Percentiles rank a stretch among this genome's conserved stretches.
These are phyloP conservation scores for Brenthis hecate DNA, from an alignment of 2,888 invertebrate species.

Conservation along the genomic window DNA sequence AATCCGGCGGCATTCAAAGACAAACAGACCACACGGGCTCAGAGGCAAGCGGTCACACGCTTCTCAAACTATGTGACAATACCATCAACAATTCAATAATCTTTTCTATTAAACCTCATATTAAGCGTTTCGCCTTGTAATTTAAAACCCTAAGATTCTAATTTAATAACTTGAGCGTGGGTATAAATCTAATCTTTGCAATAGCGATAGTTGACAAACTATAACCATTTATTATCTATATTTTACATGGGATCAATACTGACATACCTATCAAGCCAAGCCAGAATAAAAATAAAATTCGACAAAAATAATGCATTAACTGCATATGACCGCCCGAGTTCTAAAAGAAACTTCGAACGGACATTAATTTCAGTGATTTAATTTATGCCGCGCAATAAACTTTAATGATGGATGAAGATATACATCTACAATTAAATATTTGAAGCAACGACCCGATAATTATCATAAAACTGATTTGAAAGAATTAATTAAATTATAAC, in stretches of 20 bases:
- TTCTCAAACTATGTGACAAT: constrained; percentile 42
- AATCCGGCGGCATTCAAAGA: constrained; percentile 52
- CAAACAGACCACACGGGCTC: constrained; percentile 47
- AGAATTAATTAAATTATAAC: constrained; percentile 41
- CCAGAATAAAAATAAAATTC: constrained; percentile 1
- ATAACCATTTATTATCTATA: too few species aligned
- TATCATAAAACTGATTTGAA: constrained; percentile 34
- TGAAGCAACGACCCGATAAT: constrained; percentile 39
- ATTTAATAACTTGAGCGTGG: too few species aligned
- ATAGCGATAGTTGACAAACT: too few species aligned
- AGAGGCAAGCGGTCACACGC: constrained; percentile 45
- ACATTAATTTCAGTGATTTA: constrained; percentile 42
- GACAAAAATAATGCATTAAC: constrained; percentile 18
- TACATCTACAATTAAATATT: constrained; percentile 43
- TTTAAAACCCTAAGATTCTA: too few species aligned
- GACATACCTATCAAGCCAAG: not conserved
- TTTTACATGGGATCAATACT: not conserved
- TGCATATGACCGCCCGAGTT: constrained; percentile 24
- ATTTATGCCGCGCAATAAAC: constrained; percentile 44
- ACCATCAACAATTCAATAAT: constrained; percentile 25
- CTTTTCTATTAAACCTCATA: constrained; percentile 31
- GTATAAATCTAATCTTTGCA: too few species aligned
- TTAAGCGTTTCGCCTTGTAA: not conserved
- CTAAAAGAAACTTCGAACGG: constrained; percentile 31
- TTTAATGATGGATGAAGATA: constrained; percentile 45